phyloP scores from a whole-genome alignment of 2,113 vertebrate genomes.

The Albula goreensis region DNA sequence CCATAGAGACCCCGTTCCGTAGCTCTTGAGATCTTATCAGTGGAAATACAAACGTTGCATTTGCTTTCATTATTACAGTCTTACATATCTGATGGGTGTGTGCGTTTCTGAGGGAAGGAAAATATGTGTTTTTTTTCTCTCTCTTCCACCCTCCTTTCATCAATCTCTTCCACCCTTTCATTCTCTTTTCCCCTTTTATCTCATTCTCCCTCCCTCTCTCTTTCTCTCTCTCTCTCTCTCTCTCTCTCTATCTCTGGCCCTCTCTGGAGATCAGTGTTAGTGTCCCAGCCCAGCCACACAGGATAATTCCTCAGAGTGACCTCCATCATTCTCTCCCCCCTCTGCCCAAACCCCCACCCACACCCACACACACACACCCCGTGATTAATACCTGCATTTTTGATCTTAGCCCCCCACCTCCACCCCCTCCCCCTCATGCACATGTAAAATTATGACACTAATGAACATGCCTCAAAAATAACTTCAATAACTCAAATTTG shows the following conservation, averaged over 20 bases:
- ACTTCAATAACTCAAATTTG: too few relatives aligned
- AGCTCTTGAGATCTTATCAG: too few relatives aligned
- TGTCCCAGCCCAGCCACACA: not conserved
- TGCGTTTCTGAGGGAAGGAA: too few relatives aligned
- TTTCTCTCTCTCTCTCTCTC: conserved; percentile 10
- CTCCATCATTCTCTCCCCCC: not conserved
- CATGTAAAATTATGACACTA: not conserved
- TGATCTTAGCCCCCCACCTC: not conserved
- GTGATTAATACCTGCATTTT: not conserved
- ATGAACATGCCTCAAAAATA: not conserved
- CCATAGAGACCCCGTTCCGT: too few relatives aligned
- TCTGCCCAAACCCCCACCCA: too few relatives aligned
- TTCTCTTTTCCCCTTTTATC: not conserved
- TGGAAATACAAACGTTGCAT: too few relatives aligned
- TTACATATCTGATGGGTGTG: too few relatives aligned
- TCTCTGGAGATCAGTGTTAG: too few relatives aligned
- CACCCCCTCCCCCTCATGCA: too few relatives aligned
- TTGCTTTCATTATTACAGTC: too few relatives aligned
- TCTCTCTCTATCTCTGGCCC: not conserved
- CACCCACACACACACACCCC: too few relatives aligned
- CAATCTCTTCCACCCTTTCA: too few relatives aligned
- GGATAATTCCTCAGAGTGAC: not conserved
- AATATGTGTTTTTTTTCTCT: not conserved
- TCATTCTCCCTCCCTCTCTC: not conserved
- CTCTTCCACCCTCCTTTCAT: not conserved